phyloP scores from a whole-genome alignment of 2,113 vertebrate species.

The Passer montanus region DNA sequence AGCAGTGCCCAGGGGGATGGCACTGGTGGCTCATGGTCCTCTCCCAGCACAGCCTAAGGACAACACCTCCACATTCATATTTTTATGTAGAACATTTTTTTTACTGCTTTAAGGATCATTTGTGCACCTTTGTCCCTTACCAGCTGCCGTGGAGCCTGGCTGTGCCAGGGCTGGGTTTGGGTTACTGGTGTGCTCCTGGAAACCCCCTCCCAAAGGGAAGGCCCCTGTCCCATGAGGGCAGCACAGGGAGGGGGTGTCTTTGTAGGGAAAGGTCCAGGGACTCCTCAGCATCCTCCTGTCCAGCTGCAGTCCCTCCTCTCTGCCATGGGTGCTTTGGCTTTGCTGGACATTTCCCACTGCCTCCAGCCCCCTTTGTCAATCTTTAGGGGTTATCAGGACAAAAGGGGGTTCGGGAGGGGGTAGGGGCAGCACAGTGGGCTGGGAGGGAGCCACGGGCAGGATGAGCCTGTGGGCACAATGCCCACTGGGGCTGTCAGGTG shows the following conservation, averaged over 20 bases:
- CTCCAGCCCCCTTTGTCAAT: background rate
- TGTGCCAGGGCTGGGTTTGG: background rate
- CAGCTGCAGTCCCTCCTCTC: background rate
- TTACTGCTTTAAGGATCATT: background rate
- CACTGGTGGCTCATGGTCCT: background rate
- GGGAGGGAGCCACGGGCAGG: background rate
- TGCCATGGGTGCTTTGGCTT: background rate
- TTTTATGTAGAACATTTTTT: background rate
- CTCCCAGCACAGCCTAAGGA: background rate
- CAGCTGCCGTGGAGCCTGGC: background rate
- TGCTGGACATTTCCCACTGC: background rate
- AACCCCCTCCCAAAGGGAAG: background rate
- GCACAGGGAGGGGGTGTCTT: background rate
- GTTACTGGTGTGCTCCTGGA: background rate
- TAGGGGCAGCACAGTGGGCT: background rate
- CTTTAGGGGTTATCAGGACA: background rate
- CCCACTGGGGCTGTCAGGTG: background rate
- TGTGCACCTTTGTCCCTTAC: background rate
- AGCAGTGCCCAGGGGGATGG: rapidly evolving
- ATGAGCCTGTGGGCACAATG: no score
- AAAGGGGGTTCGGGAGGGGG: rapidly evolving
- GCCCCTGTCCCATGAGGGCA: background rate
- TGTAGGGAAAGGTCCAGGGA: background rate
- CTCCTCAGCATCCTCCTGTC: background rate
- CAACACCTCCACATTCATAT: background rate